A percentile compares a stretch with the other conserved stretches of the same genome.
phyloP scores from a whole-genome alignment of 2,113 vertebrate genomes.

The Xiphias gladius region DNA sequence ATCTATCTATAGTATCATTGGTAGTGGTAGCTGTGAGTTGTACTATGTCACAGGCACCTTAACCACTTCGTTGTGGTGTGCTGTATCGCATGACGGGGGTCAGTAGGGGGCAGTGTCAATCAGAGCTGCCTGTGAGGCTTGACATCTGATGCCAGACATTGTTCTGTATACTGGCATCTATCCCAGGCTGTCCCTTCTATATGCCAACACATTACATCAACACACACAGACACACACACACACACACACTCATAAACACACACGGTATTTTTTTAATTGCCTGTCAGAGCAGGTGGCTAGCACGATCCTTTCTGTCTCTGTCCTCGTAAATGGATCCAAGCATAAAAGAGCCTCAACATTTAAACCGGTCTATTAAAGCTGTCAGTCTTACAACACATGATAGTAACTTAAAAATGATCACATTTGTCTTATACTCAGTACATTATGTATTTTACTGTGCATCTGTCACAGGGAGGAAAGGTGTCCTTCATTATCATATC shows the following conservation, averaged over 20 bases:
- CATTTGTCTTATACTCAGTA: background rate
- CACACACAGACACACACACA: background rate
- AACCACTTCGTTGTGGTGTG: background rate
- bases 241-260: background rate
- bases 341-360: background rate
- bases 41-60: background rate
- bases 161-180: background rate
- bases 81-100: background rate
- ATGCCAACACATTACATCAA: background rate
- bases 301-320: background rate
- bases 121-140: slow-evolving; percentile 8
- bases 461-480: slow-evolving; percentile 19
- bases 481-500: slow-evolving; percentile 75
- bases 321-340: background rate
- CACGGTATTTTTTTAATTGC: too few species aligned
- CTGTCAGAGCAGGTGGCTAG: background rate
- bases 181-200: background rate
- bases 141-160: background rate
- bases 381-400: background rate
- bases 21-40: too few species aligned
- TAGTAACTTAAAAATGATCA: background rate
- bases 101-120: slow-evolving; percentile 56
- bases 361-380: background rate
- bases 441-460: background rate
- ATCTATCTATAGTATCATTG: background rate